Conservation (phyloP, 2,797 vertebrate species). For the Tachyglossus aculeatus region DNA sequence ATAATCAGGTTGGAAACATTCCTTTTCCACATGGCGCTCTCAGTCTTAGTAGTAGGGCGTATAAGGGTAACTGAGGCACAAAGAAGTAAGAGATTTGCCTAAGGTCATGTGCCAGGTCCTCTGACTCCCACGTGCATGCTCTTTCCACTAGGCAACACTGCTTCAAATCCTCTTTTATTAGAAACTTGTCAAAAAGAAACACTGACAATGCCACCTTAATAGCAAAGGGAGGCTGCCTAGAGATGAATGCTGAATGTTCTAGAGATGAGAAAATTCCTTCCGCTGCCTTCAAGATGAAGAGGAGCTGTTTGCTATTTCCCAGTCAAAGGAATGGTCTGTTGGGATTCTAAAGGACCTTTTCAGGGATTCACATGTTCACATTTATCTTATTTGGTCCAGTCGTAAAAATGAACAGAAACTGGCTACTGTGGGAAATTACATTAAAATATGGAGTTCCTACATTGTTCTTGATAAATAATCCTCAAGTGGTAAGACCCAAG, state of each 20-base stretch:
- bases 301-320: not conserved
- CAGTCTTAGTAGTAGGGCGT: too few species aligned
- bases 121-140: too few species aligned
- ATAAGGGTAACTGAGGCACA: too few species aligned
- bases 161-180: not conserved
- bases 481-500: not conserved
- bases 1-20: too few species aligned
- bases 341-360: not conserved
- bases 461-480: not conserved
- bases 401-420: not conserved
- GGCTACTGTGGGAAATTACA: not conserved
- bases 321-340: not conserved
- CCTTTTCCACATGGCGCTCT: too few species aligned
- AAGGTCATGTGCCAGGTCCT: too few species aligned
- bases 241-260: not conserved
- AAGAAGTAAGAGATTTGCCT: too few species aligned
- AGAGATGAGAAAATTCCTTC: not conserved
- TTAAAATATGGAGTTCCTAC: not conserved
- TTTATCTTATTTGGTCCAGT: not conserved
- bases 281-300: not conserved
- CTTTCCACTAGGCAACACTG: too few species aligned
- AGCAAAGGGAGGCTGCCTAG: not conserved
- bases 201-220: not conserved
- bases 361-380: not conserved
- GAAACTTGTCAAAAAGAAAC: not conserved